phyloP scores from a whole-genome alignment of 2,797 vertebrate species.

The Gobio occitaniae region DNA sequence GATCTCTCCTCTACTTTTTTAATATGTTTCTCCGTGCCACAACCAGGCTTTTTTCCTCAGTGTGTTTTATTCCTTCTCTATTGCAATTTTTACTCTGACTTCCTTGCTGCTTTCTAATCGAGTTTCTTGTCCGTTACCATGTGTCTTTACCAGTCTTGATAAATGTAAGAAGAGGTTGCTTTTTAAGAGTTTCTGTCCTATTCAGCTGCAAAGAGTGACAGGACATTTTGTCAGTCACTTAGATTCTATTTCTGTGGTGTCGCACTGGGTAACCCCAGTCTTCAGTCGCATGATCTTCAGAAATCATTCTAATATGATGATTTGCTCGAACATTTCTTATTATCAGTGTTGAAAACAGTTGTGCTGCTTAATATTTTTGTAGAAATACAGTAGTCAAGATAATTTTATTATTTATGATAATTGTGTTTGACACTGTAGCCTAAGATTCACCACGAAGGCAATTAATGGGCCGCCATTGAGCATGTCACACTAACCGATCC shows the following conservation, averaged over 20 bases:
- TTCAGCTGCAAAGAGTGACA: not conserved
- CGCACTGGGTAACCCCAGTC: not conserved
- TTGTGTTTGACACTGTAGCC: not conserved
- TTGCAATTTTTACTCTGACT: constrained; percentile 69
- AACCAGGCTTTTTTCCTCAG: constrained; percentile 20
- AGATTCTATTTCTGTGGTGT: not conserved
- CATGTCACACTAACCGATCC: constrained; percentile 2
- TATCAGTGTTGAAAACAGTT: not conserved
- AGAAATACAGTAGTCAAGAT: not conserved
- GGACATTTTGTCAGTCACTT: not conserved
- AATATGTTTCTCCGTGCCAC: constrained; percentile 23
- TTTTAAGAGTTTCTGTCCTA: not conserved
- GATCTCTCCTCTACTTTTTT: constrained; percentile 7
- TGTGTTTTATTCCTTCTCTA: constrained; percentile 5
- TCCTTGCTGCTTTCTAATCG: constrained; percentile 71
- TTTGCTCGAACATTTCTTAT: not conserved
- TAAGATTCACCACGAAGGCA: not conserved
- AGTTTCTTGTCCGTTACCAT: constrained; percentile 76
- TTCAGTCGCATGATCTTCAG: not conserved
- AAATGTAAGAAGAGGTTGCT: not conserved
- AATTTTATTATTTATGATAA: not conserved
- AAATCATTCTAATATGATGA: not conserved
- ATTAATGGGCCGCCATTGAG: not conserved
- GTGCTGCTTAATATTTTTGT: not conserved
- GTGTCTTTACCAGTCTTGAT: not conserved